Percentiles rank a stretch among this genome's conserved stretches.
These are phyloP conservation scores for Otolemur crassicaudatus DNA, from an alignment of 2,797 vertebrate genomes.

Conservation along the genomic window DNA sequence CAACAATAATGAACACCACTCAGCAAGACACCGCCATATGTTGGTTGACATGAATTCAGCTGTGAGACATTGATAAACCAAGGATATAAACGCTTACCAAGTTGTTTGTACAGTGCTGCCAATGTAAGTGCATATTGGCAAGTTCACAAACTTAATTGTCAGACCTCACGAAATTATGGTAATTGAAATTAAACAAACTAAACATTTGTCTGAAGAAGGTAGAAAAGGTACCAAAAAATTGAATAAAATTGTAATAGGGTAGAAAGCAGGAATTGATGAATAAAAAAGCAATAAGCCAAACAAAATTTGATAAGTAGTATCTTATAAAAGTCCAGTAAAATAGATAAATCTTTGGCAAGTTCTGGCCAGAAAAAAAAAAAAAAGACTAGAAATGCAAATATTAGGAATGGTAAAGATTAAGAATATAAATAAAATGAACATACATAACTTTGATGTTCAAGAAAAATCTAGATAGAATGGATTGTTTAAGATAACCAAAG, in stretches of 20 bases:
- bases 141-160: too few relatives aligned
- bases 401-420: not conserved
- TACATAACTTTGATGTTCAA: not conserved
- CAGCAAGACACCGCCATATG: too few relatives aligned
- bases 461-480: not conserved
- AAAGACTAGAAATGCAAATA: not conserved
- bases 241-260: not conserved
- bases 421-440: not conserved
- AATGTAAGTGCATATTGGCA: too few relatives aligned
- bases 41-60: too few relatives aligned
- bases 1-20: too few relatives aligned
- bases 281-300: not conserved
- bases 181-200: constrained; percentile 17
- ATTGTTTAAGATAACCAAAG: not conserved
- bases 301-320: not conserved
- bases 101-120: too few relatives aligned
- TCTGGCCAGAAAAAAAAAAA: not conserved
- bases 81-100: too few relatives aligned
- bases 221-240: not conserved
- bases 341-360: not conserved
- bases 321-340: not conserved
- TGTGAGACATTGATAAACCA: too few relatives aligned
- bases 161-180: not conserved
- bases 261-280: constrained; percentile 29
- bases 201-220: not conserved